Conservation (phyloP, 2,113 vertebrate species). For the Ascaphus truei region DNA sequence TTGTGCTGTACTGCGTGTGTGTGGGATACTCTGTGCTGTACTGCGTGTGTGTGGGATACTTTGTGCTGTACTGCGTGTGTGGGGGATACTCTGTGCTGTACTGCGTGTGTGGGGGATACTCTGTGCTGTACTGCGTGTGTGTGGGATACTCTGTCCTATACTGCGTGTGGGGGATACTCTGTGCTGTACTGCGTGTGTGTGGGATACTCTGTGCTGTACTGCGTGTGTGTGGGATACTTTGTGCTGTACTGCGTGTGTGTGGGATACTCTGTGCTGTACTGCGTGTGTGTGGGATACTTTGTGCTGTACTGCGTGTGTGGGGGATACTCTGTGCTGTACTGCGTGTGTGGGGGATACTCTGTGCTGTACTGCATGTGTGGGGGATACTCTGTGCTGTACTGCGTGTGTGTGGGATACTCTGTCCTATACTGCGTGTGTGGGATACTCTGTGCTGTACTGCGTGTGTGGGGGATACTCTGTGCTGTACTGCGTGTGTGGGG, state of each 20-base stretch:
- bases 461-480: background rate
- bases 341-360: background rate
- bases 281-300: background rate
- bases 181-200: background rate
- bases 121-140: background rate
- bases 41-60: background rate
- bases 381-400: too few species aligned
- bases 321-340: background rate
- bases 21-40: too few species aligned
- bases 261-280: background rate
- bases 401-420: background rate
- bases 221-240: background rate
- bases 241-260: background rate
- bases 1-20: background rate
- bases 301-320: background rate
- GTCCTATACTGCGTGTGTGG: background rate
- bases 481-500: background rate
- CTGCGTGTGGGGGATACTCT: background rate
- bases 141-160: background rate
- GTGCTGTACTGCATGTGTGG: background rate
- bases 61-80: background rate
- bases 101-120: background rate
- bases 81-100: background rate
- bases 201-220: too few species aligned
- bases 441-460: background rate